These are phyloP conservation scores for Lycaena phlaeas DNA, from an alignment of 2,888 invertebrate genomes.

Conservation along the genomic window DNA sequence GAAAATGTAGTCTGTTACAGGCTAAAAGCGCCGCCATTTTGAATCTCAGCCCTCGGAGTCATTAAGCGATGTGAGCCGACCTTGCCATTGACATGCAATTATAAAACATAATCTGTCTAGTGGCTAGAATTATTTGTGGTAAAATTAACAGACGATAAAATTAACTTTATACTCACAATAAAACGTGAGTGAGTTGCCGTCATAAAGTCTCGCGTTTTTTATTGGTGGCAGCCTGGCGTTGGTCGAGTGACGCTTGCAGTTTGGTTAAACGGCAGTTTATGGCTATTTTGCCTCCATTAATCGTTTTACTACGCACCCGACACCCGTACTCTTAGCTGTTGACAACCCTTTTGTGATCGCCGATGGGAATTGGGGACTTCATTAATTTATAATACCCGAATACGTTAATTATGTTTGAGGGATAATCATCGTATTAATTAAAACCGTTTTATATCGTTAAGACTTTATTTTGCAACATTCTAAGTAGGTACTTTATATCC, in stretches of 20 bases:
- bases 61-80: conserved; percentile 28
- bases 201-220: conserved; percentile 74
- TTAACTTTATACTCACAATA: conserved; percentile 74
- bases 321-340: conserved; percentile 44
- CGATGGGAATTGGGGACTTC: conserved; percentile 1
- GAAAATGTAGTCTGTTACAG: no score
- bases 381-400: conserved; percentile 1
- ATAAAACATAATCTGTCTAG: conserved; percentile 57
- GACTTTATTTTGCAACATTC: no score
- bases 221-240: conserved; percentile 64
- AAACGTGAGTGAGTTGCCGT: conserved; percentile 73
- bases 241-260: conserved; percentile 68
- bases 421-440: no score
- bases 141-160: conserved; percentile 74
- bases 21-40: no score
- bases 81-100: conserved; percentile 60
- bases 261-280: conserved; percentile 73
- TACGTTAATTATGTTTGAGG: not conserved
- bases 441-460: no score
- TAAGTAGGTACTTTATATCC: no score
- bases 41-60: no score
- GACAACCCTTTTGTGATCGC: conserved; percentile 36
- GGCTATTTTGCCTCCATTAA: conserved; percentile 72
- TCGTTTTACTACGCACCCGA: conserved; percentile 69
- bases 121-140: conserved; percentile 69